Evolutionary conservation across 2,888 invertebrate species (phyloP).

Genomic region (Chirona hameri): DNA sequence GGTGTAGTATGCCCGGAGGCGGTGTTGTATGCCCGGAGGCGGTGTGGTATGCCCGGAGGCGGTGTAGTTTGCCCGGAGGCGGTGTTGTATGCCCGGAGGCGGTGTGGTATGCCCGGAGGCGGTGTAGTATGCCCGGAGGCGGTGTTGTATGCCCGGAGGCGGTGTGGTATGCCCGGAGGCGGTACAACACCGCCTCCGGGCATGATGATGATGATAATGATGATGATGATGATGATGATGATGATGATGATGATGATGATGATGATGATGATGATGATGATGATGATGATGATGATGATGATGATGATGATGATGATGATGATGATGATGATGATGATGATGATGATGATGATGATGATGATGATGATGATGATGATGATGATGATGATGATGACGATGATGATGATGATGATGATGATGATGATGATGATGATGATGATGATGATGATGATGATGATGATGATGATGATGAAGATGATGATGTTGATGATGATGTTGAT

Average conservation of each 20-base stretch:
- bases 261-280: constrained; percentile 22
- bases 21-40: too few relatives aligned
- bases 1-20: too few relatives aligned
- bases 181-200: not conserved
- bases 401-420: constrained; percentile 2
- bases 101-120: too few relatives aligned
- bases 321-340: constrained; percentile 22
- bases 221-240: constrained; percentile 22
- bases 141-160: too few relatives aligned
- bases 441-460: constrained; percentile 6
- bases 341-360: constrained; percentile 22
- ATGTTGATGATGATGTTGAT: not conserved
- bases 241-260: constrained; percentile 22
- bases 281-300: constrained; percentile 22
- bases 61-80: too few relatives aligned
- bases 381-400: constrained; percentile 5
- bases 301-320: constrained; percentile 22
- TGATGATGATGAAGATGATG: not conserved
- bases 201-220: constrained; percentile 4
- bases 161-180: too few relatives aligned
- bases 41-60: too few relatives aligned
- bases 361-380: constrained; percentile 22
- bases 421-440: constrained; percentile 1
- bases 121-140: too few relatives aligned
- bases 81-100: too few relatives aligned